Conservation (phyloP, 2,888 invertebrate genomes). For the Nymphalis urticae region DNA sequence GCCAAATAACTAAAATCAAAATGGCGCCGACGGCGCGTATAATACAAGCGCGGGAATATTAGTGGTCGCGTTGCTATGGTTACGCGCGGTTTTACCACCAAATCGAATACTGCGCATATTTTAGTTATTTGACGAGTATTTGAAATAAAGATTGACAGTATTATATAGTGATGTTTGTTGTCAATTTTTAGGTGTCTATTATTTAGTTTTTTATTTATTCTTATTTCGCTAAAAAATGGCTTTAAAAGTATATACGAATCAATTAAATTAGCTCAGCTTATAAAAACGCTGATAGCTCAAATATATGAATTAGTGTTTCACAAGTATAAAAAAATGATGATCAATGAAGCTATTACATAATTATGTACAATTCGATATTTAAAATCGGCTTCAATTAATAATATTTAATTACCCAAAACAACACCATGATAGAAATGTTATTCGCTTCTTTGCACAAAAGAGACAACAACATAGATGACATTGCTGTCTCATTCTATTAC, state of each 20-base stretch:
- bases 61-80: no score
- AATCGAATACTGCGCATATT: no score
- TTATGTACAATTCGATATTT: no score
- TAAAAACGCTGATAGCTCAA: conserved; percentile 12
- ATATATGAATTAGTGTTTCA: conserved; percentile 1
- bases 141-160: conserved; percentile 24
- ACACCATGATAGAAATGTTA: no score
- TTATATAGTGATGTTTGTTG: conserved; percentile 21
- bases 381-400: no score
- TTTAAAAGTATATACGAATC: neutral
- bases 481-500: no score
- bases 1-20: conserved; percentile 1
- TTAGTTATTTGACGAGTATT: no score
- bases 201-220: conserved; percentile 12
- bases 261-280: conserved; percentile 1
- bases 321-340: neutral
- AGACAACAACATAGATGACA: no score
- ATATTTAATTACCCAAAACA: no score
- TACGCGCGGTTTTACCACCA: no score
- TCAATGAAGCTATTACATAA: no score
- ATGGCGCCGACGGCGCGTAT: neutral
- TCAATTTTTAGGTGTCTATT: conserved; percentile 30
- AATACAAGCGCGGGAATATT: neutral
- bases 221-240: conserved; percentile 5
- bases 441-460: no score